Conservation (phyloP, 1,140 invertebrate species). For the Aethina tumida region DNA sequence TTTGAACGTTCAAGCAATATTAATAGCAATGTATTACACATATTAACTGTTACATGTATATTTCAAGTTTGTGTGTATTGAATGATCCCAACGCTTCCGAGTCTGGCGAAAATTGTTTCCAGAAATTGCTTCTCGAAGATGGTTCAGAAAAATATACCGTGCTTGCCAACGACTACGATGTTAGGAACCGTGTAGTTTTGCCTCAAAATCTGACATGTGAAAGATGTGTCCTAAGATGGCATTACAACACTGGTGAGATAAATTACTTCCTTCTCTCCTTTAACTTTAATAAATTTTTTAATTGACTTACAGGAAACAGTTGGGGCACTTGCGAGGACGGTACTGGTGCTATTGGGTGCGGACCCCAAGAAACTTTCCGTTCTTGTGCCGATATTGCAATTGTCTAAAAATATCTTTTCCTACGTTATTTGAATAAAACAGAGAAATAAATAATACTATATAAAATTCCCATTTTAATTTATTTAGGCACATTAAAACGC, state of each 20-base stretch:
- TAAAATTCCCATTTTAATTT: no score
- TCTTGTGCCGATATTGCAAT: conserved; percentile 71
- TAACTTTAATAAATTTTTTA: not conserved
- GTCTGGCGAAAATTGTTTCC: conserved; percentile 21
- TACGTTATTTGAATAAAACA: no score
- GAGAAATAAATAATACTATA: no score
- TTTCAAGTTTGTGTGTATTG: conserved; percentile 19
- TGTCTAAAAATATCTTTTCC: no score
- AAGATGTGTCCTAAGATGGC: conserved; percentile 23
- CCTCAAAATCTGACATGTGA: conserved; percentile 18
- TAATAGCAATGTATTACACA: not conserved
- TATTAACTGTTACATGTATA: not conserved
- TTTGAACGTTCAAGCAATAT: not conserved
- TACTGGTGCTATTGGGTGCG: conserved; percentile 60
- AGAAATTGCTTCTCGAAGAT: conserved; percentile 13
- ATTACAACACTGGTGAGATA: conserved; percentile 18
- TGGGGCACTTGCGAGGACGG: conserved; percentile 62
- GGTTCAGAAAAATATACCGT: conserved; percentile 9
- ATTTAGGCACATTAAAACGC: no score
- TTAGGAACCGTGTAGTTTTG: conserved; percentile 22
- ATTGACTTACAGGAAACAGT: conserved; percentile 49
- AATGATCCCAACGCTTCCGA: conserved; percentile 18
- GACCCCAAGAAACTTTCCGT: conserved; percentile 74
- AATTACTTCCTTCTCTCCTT: not conserved
- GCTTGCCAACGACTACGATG: conserved; percentile 18